Evolutionary conservation across 2,113 vertebrate genomes (phyloP).

Genomic region (Nymphicus hollandicus): DNA sequence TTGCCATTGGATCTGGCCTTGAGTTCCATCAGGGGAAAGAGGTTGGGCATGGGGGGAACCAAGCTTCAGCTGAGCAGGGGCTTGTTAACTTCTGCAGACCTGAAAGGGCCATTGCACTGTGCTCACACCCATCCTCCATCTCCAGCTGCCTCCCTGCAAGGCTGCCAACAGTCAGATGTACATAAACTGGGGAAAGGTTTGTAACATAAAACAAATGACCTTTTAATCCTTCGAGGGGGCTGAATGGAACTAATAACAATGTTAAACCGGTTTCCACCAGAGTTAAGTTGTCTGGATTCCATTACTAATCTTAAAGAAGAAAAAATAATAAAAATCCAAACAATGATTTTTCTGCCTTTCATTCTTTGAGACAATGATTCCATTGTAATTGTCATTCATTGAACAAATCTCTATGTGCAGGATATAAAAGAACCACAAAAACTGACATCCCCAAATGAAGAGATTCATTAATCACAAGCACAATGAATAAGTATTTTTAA

Average conservation of each 20-base stretch:
- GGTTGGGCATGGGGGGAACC: neutral
- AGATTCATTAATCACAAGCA: constrained; percentile 52
- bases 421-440: constrained; percentile 37
- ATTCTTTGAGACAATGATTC: constrained; percentile 33
- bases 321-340: neutral
- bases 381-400: constrained; percentile 12
- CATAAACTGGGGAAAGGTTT: neutral
- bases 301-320: neutral
- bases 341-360: constrained; percentile 9
- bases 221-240: neutral
- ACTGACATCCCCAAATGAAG: neutral
- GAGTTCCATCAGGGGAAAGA: neutral
- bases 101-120: fast-evolving
- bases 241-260: neutral
- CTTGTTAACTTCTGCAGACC: neutral
- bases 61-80: neutral
- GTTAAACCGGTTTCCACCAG: neutral
- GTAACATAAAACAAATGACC: neutral
- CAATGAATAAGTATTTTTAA: constrained; percentile 28
- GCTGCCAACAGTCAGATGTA: fast-evolving
- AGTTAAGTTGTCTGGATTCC: constrained; percentile 14
- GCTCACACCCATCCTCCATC: neutral
- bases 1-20: fast-evolving
- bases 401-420: constrained; percentile 9
- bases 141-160: neutral